Conservation (phyloP, 2,113 vertebrate genomes). For the Serinus canaria region DNA sequence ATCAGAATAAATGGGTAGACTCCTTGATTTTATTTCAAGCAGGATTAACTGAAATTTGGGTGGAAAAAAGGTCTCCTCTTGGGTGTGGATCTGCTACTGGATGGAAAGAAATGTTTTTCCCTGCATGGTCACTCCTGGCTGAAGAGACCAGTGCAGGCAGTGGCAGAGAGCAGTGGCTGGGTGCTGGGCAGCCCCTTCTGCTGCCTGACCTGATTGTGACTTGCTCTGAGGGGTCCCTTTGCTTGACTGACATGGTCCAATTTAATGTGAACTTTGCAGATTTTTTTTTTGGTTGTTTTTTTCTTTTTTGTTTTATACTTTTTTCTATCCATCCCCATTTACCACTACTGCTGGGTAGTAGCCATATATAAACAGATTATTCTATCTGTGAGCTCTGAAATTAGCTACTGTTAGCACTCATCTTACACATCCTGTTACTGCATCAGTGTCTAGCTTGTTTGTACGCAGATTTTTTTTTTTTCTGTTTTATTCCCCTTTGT, state of each 20-base stretch:
- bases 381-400: not conserved
- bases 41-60: not conserved
- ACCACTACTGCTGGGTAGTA: not conserved
- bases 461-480: not conserved
- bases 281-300: not conserved
- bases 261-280: not conserved
- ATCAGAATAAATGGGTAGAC: not conserved
- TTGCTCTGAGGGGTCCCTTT: not conserved
- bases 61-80: rapidly evolving
- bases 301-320: rapidly evolving
- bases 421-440: not conserved
- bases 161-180: not conserved
- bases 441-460: not conserved
- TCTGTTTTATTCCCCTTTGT: not conserved
- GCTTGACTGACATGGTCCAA: rapidly evolving
- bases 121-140: not conserved
- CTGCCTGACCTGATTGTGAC: not conserved
- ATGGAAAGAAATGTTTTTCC: not conserved
- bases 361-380: not conserved
- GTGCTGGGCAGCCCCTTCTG: not conserved
- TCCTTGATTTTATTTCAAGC: not conserved
- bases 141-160: rapidly evolving
- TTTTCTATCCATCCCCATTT: not conserved
- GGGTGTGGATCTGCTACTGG: not conserved
- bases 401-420: not conserved